Conservation (phyloP, 1,140 invertebrate genomes). For the Planococcus citri region DNA sequence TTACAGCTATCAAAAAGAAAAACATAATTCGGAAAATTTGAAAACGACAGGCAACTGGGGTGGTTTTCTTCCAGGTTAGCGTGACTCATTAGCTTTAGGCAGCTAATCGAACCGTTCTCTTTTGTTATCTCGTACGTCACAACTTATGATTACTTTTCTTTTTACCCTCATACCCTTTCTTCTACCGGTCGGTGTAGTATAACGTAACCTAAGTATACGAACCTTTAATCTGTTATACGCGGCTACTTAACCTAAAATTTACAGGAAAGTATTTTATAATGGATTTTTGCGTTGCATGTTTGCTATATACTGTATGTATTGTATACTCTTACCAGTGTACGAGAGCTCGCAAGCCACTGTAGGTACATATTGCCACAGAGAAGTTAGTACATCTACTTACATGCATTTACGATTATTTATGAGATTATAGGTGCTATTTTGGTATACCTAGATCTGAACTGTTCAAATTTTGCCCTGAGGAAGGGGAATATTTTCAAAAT, state of each 20-base stretch:
- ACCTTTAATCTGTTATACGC: slow-evolving; percentile 2
- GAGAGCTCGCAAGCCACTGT: no score
- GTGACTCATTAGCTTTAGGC: slow-evolving; percentile 6
- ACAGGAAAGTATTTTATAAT: slow-evolving; percentile 8
- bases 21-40: slow-evolving; percentile 7
- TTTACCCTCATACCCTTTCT: background rate
- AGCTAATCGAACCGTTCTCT: background rate
- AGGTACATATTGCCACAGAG: no score
- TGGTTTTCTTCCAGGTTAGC: background rate
- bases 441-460: no score
- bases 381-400: no score
- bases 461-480: no score
- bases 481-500: no score
- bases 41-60: background rate
- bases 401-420: no score
- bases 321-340: no score
- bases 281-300: slow-evolving; percentile 6
- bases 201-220: no score
- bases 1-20: slow-evolving; percentile 4
- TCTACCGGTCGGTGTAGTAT: no score
- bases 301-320: background rate
- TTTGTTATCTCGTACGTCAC: slow-evolving; percentile 6
- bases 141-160: background rate
- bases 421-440: no score
- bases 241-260: slow-evolving; percentile 2